A percentile compares a stretch with the other conserved stretches of the same genome.
phyloP scores from a whole-genome alignment of 2,113 vertebrate species.

The Fulica atra region DNA sequence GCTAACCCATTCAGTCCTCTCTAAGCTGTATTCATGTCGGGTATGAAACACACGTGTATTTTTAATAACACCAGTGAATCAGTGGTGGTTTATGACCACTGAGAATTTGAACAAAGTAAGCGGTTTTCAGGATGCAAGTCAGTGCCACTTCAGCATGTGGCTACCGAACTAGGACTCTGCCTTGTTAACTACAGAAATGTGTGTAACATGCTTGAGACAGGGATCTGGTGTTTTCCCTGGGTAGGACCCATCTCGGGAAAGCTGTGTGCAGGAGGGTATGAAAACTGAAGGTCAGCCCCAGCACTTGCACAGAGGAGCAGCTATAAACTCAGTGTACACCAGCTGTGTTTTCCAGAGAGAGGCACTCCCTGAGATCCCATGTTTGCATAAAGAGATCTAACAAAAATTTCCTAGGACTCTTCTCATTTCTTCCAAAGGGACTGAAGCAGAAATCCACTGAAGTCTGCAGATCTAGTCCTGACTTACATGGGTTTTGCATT shows the following conservation, averaged over 20 bases:
- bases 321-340: not conserved
- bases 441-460: not conserved
- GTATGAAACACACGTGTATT: not conserved
- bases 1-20: not conserved
- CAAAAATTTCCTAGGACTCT: not conserved
- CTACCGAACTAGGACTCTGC: not conserved
- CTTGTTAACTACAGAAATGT: not conserved
- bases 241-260: not conserved
- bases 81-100: not conserved
- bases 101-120: not conserved
- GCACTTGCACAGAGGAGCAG: too few species aligned
- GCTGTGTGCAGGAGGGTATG: not conserved
- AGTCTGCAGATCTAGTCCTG: not conserved
- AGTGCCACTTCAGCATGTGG: not conserved
- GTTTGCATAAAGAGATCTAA: not conserved
- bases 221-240: not conserved
- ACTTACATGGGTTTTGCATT: not conserved
- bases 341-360: not conserved
- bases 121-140: not conserved
- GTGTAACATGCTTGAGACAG: not conserved
- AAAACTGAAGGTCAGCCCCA: not conserved
- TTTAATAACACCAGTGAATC: not conserved
- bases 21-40: not conserved
- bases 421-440: not conserved
- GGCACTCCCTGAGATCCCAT: not conserved